A percentile compares a stretch with the other conserved stretches of the same genome.
These are phyloP conservation scores for Eulimnadia texana DNA, from an alignment of 1,140 invertebrate genomes.

Conservation along the genomic window DNA sequence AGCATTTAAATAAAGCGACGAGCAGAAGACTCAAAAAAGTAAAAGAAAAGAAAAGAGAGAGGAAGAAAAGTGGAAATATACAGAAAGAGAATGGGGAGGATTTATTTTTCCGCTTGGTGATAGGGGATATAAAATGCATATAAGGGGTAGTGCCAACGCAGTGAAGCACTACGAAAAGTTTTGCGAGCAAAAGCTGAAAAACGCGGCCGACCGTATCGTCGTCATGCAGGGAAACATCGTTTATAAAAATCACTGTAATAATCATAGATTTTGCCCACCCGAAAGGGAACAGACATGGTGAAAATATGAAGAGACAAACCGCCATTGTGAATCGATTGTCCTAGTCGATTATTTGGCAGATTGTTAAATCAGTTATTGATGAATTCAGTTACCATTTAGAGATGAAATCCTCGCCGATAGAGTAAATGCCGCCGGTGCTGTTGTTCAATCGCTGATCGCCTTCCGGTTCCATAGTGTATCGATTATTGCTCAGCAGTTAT, in stretches of 20 bases:
- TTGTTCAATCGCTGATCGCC: conserved; percentile 19
- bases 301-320: no score
- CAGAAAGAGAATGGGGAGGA: background rate
- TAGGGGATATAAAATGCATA: background rate
- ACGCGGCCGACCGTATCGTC: background rate
- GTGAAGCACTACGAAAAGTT: background rate
- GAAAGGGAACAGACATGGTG: no score
- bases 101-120: background rate
- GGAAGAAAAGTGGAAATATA: no score
- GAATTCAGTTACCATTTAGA: conserved; percentile 52
- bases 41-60: no score
- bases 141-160: background rate
- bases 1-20: no score
- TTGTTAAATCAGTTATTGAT: no score
- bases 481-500: background rate
- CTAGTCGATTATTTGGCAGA: background rate
- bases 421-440: conserved; percentile 42
- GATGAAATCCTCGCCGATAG: conserved; percentile 48
- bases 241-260: background rate
- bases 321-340: background rate
- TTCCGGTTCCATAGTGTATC: conserved; percentile 16
- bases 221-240: background rate
- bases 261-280: no score
- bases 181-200: background rate
- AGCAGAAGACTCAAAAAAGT: no score